phyloP scores from a whole-genome alignment of 2,888 invertebrate species.

The Drosophila paramelanica region DNA sequence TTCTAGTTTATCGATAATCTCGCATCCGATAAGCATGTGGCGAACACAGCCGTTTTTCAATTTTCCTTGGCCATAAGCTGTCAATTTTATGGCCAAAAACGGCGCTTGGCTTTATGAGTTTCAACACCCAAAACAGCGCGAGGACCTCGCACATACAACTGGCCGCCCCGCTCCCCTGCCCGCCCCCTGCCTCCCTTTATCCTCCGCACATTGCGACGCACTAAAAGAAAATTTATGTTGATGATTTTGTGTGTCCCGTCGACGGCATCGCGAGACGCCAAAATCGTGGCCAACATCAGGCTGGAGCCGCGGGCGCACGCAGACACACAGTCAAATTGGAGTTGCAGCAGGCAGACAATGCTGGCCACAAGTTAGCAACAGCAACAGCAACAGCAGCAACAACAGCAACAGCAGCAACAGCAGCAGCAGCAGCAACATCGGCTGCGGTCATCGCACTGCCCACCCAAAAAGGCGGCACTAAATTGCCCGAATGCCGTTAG shows the following conservation, averaged over 20 bases:
- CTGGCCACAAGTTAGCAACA: slow-evolving; percentile 38
- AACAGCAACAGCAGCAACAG: neutral
- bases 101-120: slow-evolving; percentile 76
- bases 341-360: slow-evolving; percentile 63
- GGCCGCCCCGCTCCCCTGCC: no score
- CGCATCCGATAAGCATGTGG: slow-evolving; percentile 32
- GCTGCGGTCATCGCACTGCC: slow-evolving; percentile 74
- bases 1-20: slow-evolving; percentile 55
- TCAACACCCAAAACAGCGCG: slow-evolving; percentile 71
- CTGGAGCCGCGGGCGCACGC: slow-evolving; percentile 61
- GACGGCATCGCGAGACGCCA: slow-evolving; percentile 26
- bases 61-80: slow-evolving; percentile 76
- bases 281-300: slow-evolving; percentile 25
- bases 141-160: neutral
- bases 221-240: slow-evolving; percentile 80
- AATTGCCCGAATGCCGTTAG: slow-evolving; percentile 72
- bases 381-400: slow-evolving; percentile 2
- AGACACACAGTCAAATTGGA: slow-evolving; percentile 67
- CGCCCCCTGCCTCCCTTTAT: neutral
- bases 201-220: slow-evolving; percentile 51
- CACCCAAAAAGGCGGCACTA: slow-evolving; percentile 76
- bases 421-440: slow-evolving; percentile 25
- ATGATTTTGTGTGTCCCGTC: slow-evolving; percentile 72
- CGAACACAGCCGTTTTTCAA: slow-evolving; percentile 67
- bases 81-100: slow-evolving; percentile 78